Evolutionary conservation across 2,113 vertebrate genomes (phyloP).

Genomic region (Canis aureus): DNA sequence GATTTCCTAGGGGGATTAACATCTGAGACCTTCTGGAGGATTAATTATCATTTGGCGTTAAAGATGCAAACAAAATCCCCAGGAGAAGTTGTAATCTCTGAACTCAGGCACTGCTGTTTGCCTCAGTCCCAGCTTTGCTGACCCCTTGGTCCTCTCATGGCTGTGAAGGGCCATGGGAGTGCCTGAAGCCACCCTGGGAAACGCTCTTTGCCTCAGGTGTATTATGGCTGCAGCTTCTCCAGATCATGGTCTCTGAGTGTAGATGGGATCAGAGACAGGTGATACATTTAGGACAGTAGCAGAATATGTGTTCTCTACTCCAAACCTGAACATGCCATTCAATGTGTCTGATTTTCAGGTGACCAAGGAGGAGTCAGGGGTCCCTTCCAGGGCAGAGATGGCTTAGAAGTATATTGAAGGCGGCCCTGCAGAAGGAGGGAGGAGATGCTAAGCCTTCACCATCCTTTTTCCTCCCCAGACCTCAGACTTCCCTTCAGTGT

Average conservation of each 20-base stretch:
- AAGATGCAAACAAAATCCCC: background rate
- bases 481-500: background rate
- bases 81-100: conserved; percentile 6
- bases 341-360: background rate
- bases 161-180: background rate
- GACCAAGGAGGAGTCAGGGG: background rate
- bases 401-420: background rate
- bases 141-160: background rate
- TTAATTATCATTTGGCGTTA: conserved; percentile 28
- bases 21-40: conserved; percentile 7
- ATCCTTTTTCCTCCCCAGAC: background rate
- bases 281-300: background rate
- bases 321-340: background rate
- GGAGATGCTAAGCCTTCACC: background rate
- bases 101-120: background rate
- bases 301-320: background rate
- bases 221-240: background rate
- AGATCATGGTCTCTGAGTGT: background rate
- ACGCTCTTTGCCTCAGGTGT: background rate
- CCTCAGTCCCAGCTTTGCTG: background rate
- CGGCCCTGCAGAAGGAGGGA: background rate
- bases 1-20: conserved; percentile 45
- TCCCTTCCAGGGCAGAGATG: background rate
- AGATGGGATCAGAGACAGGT: background rate
- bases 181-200: background rate